phyloP scores from a whole-genome alignment of 2,888 invertebrate genomes.

The Arge pagana region DNA sequence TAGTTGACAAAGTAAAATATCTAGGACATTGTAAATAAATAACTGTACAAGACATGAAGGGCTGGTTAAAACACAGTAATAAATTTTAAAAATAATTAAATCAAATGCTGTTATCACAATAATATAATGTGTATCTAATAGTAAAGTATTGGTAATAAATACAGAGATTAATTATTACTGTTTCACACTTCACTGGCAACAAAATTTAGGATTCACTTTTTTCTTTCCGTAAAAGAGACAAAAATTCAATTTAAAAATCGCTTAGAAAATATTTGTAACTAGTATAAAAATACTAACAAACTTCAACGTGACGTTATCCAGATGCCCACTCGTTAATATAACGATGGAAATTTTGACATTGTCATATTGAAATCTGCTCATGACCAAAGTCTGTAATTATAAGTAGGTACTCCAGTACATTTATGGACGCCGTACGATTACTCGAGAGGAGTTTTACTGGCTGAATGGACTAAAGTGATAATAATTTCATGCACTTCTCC shows the following conservation, averaged over 20 bases:
- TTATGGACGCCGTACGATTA: constrained; percentile 17
- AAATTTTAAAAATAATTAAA: constrained; percentile 12
- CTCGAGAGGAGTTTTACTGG: constrained; percentile 16
- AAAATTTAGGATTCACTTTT: constrained; percentile 34
- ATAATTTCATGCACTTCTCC: constrained; percentile 40
- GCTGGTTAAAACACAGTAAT: constrained; percentile 1
- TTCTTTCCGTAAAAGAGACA: constrained; percentile 4
- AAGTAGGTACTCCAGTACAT: constrained; percentile 21
- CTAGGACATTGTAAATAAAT: constrained; percentile 17
- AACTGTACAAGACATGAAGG: constrained; percentile 20
- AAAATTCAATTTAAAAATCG: constrained; percentile 19
- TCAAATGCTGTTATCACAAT: constrained; percentile 31
- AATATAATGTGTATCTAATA: constrained; percentile 31
- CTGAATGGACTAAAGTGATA: constrained; percentile 36
- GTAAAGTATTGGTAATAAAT: constrained; percentile 39
- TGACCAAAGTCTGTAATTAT: constrained; percentile 26
- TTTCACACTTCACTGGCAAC: constrained; percentile 38
- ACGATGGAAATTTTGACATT: constrained; percentile 39
- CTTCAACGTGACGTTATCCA: constrained; percentile 21
- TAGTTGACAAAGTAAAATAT: constrained; percentile 14
- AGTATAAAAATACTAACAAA: constrained; percentile 39
- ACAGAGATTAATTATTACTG: constrained; percentile 33
- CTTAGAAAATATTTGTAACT: constrained; percentile 31
- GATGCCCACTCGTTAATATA: constrained; percentile 42
- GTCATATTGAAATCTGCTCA: constrained; percentile 38